Base-by-base conservation (phyloP, 2,797 vertebrate species). In the Pelochelys cantorii region DNA sequence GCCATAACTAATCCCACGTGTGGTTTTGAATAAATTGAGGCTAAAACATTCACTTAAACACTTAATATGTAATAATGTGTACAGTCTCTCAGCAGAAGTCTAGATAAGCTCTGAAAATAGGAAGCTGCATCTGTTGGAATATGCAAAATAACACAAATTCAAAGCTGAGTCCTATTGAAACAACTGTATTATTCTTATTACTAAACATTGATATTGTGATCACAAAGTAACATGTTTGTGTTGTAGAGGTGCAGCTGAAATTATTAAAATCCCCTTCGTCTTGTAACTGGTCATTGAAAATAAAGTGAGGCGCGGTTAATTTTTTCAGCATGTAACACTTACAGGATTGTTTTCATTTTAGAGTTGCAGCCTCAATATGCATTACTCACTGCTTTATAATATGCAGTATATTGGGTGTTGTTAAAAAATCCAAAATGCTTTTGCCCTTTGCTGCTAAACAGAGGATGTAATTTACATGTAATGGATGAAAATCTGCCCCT, bases 221-320 rank as follows among this genome's bases (percentile, higher is more conserved):
- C 13, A 22, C 23, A 77, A 48, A 29, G 52, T 14, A 48, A 17
- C 13, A 52, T 37, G 17, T 77, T 52, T 25, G 74, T 29, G 37
- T 14, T 52, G 25, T 29, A 27, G 25, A 7, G 8, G 7, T 27
- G 37, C 42, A 52, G 74, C 42, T 7, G 23, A 52, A 77, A 29
- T 77, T 6, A 25, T 77, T 71, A 37, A 37, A 11, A 37, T 71
- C 34, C 34, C 18, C n/a, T 71, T 71, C 74, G 53, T 37, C 55
- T 86, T 25, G 6, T 87, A 89, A 85, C n/a, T 53, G 57, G 15
- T 91, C 86, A 89, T 81, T 78, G 52, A 78, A 91, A 89, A 86
- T 48, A 92, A 88, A 91, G 81, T 80, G 23, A 94, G 22, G 75
- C n/a, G 90, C 93, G 83, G 13, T 62, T 91, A 83, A 71, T 23